Conservation (phyloP, 2,888 invertebrate species). For the Yponomeuta plumbellus region DNA sequence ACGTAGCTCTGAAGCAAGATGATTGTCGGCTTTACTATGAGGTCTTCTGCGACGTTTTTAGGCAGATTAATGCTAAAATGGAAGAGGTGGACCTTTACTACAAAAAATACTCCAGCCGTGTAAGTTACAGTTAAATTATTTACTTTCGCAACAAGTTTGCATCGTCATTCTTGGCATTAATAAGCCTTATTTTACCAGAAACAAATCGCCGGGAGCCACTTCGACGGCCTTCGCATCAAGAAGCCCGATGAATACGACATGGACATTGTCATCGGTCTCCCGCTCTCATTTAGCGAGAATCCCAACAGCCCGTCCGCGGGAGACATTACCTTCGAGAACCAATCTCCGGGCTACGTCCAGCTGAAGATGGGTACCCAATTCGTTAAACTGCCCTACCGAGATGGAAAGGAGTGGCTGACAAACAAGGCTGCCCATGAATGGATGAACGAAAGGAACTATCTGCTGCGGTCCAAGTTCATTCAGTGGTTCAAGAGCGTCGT, state of each 20-base stretch:
- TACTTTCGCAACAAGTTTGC: too few species aligned
- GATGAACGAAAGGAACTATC: slow-evolving; percentile 53
- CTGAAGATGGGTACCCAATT: slow-evolving; percentile 55
- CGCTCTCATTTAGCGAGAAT: slow-evolving; percentile 44
- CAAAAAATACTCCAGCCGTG: slow-evolving; percentile 48
- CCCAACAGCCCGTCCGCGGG: slow-evolving; percentile 36
- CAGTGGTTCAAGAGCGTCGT: slow-evolving; percentile 74
- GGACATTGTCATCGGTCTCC: slow-evolving; percentile 73
- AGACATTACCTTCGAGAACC: slow-evolving; percentile 51
- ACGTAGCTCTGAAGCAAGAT: slow-evolving; percentile 37
- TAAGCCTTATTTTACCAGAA: background rate
- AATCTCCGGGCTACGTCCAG: slow-evolving; percentile 62
- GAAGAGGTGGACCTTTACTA: slow-evolving; percentile 53
- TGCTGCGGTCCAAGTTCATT: slow-evolving; percentile 61
- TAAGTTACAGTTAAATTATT: slow-evolving; percentile 28
- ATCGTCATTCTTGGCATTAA: too few species aligned
- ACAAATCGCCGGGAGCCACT: slow-evolving; percentile 72
- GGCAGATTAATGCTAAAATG: slow-evolving; percentile 45
- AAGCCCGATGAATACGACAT: slow-evolving; percentile 78
- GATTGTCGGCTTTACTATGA: slow-evolving; percentile 46
- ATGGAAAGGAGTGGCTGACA: slow-evolving; percentile 39
- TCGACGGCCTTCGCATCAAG: slow-evolving; percentile 73
- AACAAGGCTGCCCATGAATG: slow-evolving; percentile 52
- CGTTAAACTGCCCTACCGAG: slow-evolving; percentile 38
- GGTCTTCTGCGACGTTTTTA: slow-evolving; percentile 45